Conservation (phyloP, 1,140 invertebrate genomes). For the Drosophila tsacasi region DNA sequence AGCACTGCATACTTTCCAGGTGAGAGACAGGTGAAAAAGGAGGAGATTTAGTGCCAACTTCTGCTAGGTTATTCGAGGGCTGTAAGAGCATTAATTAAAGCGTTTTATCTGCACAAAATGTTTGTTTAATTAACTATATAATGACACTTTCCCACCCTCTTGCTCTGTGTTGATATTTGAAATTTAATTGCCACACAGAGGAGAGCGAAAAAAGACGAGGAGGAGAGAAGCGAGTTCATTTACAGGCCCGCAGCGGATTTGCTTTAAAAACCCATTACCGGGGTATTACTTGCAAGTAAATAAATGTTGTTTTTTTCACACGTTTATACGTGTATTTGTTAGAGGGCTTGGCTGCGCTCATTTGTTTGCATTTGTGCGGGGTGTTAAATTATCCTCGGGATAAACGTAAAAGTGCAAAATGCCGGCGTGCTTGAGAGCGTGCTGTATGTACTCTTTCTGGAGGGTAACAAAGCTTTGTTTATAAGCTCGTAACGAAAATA, state of each 20-base stretch:
- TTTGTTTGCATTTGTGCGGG: constrained; percentile 80
- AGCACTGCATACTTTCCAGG: constrained; percentile 64
- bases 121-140: constrained; percentile 81
- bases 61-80: constrained; percentile 38
- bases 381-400: constrained; percentile 82
- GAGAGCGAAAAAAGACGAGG: not conserved
- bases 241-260: constrained; percentile 77
- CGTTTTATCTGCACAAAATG: constrained; percentile 72
- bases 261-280: constrained; percentile 82
- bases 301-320: constrained; percentile 64
- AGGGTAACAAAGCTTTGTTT: not conserved
- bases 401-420: constrained; percentile 78
- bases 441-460: not conserved
- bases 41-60: constrained; percentile 40
- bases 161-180: constrained; percentile 67
- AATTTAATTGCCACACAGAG: constrained; percentile 70
- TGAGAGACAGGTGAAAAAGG: constrained; percentile 15
- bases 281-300: constrained; percentile 81
- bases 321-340: constrained; percentile 14
- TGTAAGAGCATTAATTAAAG: constrained; percentile 72
- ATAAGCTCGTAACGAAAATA: not conserved
- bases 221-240: constrained; percentile 33
- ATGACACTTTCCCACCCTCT: constrained; percentile 48
- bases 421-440: constrained; percentile 40
- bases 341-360: constrained; percentile 48